Conservation (phyloP, 2,888 invertebrate species). For the Kryphioiulus occultus region DNA sequence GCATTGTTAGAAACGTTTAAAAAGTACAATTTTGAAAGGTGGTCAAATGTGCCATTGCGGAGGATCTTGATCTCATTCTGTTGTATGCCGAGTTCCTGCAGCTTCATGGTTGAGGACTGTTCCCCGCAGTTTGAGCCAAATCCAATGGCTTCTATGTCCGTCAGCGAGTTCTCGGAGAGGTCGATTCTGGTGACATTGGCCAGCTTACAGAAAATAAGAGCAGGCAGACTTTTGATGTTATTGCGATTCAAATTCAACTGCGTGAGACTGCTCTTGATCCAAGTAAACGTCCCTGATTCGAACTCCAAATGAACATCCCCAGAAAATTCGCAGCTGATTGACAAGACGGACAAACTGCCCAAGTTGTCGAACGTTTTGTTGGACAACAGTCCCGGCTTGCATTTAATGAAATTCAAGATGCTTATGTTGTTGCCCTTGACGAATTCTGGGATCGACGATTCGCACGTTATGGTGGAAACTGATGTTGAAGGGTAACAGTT, state of each 20-base stretch:
- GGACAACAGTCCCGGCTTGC: neutral
- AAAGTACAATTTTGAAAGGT: neutral
- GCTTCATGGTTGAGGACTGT: neutral
- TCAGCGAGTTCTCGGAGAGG: neutral
- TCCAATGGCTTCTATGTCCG: neutral
- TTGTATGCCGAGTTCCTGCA: neutral
- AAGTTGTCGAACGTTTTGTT: neutral
- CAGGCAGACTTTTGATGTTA: neutral
- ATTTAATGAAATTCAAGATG: neutral
- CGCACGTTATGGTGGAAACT: neutral
- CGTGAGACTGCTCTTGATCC: neutral
- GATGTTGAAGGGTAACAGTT: neutral
- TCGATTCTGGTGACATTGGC: neutral
- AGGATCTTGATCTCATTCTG: neutral
- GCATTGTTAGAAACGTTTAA: neutral
- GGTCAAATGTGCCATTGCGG: neutral
- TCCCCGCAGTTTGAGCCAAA: neutral
- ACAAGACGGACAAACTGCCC: neutral
- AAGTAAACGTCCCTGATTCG: neutral
- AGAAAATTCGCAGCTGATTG: neutral
- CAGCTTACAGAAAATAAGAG: neutral
- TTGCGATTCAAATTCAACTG: neutral
- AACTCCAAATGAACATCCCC: neutral
- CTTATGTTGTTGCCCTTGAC: neutral
- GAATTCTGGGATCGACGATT: neutral